phyloP scores from a whole-genome alignment of 1,140 invertebrate genomes.

The Cydia fagiglandana region DNA sequence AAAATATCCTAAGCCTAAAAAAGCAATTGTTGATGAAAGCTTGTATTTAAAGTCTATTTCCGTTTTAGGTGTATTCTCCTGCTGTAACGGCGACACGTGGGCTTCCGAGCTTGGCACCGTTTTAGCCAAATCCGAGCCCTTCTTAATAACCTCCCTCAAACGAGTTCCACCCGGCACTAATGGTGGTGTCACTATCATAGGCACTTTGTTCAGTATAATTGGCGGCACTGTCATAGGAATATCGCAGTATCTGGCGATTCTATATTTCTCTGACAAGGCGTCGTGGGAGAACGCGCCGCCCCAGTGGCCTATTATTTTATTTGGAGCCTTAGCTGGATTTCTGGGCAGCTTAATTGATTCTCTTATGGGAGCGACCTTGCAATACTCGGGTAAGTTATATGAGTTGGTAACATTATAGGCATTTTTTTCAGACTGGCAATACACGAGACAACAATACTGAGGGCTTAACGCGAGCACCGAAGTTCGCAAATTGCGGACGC shows the following conservation, averaged over 20 bases:
- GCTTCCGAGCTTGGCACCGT: constrained; percentile 94
- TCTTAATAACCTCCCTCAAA: constrained; percentile 87
- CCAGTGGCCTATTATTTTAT: constrained; percentile 90
- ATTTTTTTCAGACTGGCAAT: not conserved
- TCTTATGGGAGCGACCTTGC: constrained; percentile 89
- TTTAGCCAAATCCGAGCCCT: constrained; percentile 83
- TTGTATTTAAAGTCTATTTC: constrained; percentile 1
- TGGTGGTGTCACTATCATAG: constrained; percentile 87
- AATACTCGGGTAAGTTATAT: constrained; percentile 87
- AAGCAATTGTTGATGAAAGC: too few species aligned
- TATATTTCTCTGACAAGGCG: constrained; percentile 82
- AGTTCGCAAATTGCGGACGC: too few species aligned
- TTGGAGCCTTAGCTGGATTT: constrained; percentile 86
- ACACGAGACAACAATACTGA: too few species aligned
- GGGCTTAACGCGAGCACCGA: too few species aligned
- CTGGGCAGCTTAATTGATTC: constrained; percentile 92
- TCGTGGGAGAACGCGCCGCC: constrained; percentile 82
- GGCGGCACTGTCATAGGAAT: constrained; percentile 89
- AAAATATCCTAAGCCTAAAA: too few species aligned
- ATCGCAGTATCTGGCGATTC: constrained; percentile 84
- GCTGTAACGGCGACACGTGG: constrained; percentile 95
- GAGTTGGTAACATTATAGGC: not conserved
- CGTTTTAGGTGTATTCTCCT: constrained; percentile 85
- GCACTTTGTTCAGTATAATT: constrained; percentile 85
- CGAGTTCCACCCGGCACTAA: constrained; percentile 92